These are phyloP conservation scores for Gymnorhina tibicen DNA, from an alignment of 2,113 vertebrate species.

Conservation along the genomic window DNA sequence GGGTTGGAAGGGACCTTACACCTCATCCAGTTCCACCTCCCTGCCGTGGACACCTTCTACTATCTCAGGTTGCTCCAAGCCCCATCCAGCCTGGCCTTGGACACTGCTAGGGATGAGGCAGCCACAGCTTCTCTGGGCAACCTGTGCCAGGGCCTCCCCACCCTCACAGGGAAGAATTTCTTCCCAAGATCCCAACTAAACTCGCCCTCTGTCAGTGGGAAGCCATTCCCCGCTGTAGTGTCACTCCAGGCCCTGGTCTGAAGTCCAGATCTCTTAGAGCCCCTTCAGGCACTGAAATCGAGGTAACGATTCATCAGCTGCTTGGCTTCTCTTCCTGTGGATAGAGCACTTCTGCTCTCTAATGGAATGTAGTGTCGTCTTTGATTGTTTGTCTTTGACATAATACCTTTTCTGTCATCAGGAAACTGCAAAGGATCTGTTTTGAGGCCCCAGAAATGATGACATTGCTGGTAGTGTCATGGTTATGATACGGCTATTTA, in stretches of 20 bases:
- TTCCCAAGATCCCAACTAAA: not conserved
- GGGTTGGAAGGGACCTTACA: not conserved
- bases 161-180: not conserved
- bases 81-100: not conserved
- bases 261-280: not conserved
- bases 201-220: not conserved
- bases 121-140: not conserved
- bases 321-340: not conserved
- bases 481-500: not conserved
- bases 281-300: not conserved
- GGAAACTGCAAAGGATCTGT: not conserved
- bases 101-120: not conserved
- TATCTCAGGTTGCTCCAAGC: accelerated
- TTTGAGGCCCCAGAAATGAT: not conserved
- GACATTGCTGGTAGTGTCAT: not conserved
- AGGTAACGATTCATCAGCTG: not conserved
- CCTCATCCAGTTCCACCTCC: not conserved
- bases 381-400: not conserved
- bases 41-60: not conserved
- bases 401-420: not conserved
- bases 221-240: not conserved
- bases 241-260: not conserved
- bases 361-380: not conserved
- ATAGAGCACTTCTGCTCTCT: not conserved
- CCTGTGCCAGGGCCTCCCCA: not conserved